Conservation (phyloP, 2,113 vertebrate genomes). For the Paraplagusia blochii region DNA sequence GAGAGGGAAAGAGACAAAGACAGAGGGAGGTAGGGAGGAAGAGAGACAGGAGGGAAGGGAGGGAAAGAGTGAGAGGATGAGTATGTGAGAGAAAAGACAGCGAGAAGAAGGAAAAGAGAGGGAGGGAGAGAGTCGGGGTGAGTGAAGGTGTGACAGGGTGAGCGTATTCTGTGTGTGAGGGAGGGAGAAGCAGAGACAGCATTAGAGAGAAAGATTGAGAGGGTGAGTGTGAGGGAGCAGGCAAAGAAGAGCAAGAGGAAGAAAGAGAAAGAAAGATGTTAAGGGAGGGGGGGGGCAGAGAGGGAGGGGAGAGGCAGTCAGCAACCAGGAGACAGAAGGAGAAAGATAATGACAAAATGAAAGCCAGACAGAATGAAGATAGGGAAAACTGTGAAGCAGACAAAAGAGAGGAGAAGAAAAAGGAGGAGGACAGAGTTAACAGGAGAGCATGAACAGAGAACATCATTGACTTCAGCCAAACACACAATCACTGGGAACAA, state of each 20-base stretch:
- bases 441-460: not conserved
- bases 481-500: constrained; percentile 2
- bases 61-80: constrained; percentile 1
- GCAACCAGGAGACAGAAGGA: constrained; percentile 48
- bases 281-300: constrained; percentile 29
- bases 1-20: not conserved
- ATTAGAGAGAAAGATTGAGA: constrained; percentile 24
- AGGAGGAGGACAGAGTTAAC: constrained; percentile 16
- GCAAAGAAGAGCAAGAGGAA: constrained; percentile 41
- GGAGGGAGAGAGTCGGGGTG: constrained; percentile 8
- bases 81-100: not conserved
- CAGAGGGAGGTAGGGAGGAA: not conserved
- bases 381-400: constrained; percentile 12
- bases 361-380: constrained; percentile 56
- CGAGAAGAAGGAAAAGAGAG: not conserved
- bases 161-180: not conserved
- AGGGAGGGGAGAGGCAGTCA: constrained; percentile 33
- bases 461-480: constrained; percentile 5
- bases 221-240: constrained; percentile 55
- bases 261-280: constrained; percentile 44
- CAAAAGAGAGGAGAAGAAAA: not conserved
- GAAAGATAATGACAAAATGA: constrained; percentile 58
- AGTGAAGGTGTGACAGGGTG: constrained; percentile 8
- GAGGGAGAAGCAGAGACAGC: constrained; percentile 8
- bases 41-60: constrained; percentile 6